Percentiles rank a stretch among this genome's conserved stretches.
Conservation (phyloP, 1,140 invertebrate genomes). For the Sycophila sp. region DNA sequence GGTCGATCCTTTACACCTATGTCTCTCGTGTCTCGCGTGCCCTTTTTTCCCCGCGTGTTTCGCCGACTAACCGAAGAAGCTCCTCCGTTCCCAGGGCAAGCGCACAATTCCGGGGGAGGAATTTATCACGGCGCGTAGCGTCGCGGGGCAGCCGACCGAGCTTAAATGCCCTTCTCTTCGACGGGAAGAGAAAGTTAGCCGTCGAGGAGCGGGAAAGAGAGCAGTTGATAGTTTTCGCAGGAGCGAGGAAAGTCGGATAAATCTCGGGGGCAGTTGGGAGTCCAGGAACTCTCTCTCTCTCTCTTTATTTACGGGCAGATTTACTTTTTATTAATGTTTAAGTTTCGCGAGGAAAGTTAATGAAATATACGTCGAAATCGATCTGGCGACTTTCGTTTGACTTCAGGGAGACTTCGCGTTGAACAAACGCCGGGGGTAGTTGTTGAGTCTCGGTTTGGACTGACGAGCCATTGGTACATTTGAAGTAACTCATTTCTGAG, state of each 20-base stretch:
- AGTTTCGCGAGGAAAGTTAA: too few relatives aligned
- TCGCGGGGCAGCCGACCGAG: not conserved
- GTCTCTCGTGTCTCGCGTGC: not conserved
- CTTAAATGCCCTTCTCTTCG: not conserved
- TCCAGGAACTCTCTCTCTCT: too few relatives aligned
- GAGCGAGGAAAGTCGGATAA: not conserved
- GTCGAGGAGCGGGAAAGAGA: not conserved
- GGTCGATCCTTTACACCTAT: not conserved
- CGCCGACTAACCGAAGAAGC: not conserved
- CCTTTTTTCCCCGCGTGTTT: not conserved
- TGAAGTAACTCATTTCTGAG: too few relatives aligned
- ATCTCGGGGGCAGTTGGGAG: not conserved
- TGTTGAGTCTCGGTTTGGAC: too few relatives aligned
- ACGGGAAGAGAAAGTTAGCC: too few relatives aligned
- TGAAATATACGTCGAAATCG: too few relatives aligned
- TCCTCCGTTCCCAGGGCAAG: not conserved
- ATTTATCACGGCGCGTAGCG: slow-evolving; percentile 3
- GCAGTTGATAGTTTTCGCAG: not conserved
- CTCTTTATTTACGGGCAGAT: too few relatives aligned
- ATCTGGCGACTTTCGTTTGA: too few relatives aligned
- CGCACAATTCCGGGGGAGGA: not conserved
- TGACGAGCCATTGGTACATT: too few relatives aligned
- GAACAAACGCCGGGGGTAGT: too few relatives aligned
- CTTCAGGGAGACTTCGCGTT: too few relatives aligned
- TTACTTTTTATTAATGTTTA: too few relatives aligned